Evolutionary conservation across 2,797 vertebrate species (phyloP).

Genomic region (Pempheris klunzingeri): DNA sequence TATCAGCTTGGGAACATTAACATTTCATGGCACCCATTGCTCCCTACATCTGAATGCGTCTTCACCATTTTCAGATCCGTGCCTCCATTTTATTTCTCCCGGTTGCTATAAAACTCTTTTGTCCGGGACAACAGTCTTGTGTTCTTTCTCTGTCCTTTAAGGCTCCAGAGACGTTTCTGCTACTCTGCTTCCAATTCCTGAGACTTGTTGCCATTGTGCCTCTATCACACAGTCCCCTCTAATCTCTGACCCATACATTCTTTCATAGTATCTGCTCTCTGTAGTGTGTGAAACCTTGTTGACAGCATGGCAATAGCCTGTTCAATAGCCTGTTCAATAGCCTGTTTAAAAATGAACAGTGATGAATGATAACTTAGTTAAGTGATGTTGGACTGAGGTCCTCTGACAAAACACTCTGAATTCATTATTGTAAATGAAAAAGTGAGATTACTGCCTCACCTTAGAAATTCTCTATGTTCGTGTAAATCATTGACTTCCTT

Average conservation of each 20-base stretch:
- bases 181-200: background rate
- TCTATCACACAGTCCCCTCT: slow-evolving; percentile 8
- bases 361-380: slow-evolving; percentile 43
- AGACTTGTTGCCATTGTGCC: slow-evolving; percentile 32
- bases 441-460: background rate
- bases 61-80: background rate
- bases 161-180: background rate
- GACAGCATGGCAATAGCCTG: slow-evolving; percentile 38
- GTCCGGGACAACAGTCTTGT: background rate
- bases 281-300: slow-evolving; percentile 33
- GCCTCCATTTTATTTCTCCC: background rate
- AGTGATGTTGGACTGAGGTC: slow-evolving; percentile 32
- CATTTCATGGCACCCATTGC: background rate
- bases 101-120: background rate
- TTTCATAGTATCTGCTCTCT: slow-evolving; percentile 31
- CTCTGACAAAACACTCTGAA: slow-evolving; percentile 5
- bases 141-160: background rate
- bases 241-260: slow-evolving; percentile 40
- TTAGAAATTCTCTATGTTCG: background rate
- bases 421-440: background rate
- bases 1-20: background rate
- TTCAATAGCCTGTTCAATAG: slow-evolving; percentile 46
- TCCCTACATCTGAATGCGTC: background rate
- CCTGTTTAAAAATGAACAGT: slow-evolving; percentile 36
- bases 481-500: background rate